Conservation (phyloP, 1,140 invertebrate species). For the Triops longicaudatus region DNA sequence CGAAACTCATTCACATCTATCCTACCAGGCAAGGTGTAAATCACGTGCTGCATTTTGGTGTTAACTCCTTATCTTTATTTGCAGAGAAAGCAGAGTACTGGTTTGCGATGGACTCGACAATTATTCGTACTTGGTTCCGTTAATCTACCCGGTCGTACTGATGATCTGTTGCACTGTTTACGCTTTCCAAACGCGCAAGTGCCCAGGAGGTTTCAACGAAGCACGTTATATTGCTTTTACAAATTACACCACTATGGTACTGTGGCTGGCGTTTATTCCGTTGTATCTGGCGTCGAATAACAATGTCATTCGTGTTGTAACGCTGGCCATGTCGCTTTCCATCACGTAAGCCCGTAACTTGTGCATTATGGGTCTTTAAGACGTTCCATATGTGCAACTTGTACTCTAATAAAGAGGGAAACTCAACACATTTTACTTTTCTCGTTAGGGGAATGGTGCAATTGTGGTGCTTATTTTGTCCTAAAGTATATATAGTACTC, state of each 20-base stretch:
- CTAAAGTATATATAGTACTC: slow-evolving; percentile 55
- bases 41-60: neutral
- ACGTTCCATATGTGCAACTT: neutral
- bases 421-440: neutral
- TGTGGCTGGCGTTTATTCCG: slow-evolving; percentile 68
- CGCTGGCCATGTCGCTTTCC: slow-evolving; percentile 48
- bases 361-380: no score
- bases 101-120: slow-evolving; percentile 46
- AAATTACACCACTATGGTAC: slow-evolving; percentile 65
- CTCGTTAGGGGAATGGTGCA: slow-evolving; percentile 41
- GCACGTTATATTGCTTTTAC: slow-evolving; percentile 64
- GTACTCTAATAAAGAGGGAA: neutral
- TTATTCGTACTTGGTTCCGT: slow-evolving; percentile 43
- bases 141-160: slow-evolving; percentile 50
- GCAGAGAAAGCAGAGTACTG: slow-evolving; percentile 31
- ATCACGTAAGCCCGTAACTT: slow-evolving; percentile 37
- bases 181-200: slow-evolving; percentile 63
- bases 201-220: slow-evolving; percentile 69
- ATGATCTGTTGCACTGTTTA: slow-evolving; percentile 58
- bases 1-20: slow-evolving; percentile 40
- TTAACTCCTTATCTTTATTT: neutral
- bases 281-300: slow-evolving; percentile 54
- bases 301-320: slow-evolving; percentile 45
- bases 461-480: slow-evolving; percentile 49
- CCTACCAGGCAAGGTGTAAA: slow-evolving; percentile 38